These are phyloP conservation scores for Phymastichus coffea DNA, from an alignment of 1,140 invertebrate genomes.

Conservation along the genomic window DNA sequence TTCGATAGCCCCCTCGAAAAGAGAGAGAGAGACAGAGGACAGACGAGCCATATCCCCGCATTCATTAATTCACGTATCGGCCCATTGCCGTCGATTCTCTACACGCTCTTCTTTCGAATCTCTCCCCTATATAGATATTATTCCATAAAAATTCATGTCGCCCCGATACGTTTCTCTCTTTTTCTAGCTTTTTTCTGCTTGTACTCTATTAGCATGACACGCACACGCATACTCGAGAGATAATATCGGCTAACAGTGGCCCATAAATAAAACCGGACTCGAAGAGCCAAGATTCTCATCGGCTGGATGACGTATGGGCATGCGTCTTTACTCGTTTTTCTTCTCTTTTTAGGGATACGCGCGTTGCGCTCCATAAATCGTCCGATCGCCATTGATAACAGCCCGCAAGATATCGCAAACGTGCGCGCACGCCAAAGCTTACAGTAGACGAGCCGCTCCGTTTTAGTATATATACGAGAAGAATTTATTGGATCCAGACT, in stretches of 20 bases:
- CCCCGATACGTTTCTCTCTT: background rate
- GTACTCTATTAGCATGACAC: constrained; percentile 28
- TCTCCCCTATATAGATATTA: constrained; percentile 1
- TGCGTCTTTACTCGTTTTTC: constrained; percentile 31
- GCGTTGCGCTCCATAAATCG: constrained; percentile 45
- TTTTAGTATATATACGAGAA: constrained; percentile 48
- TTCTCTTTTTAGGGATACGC: constrained; percentile 32
- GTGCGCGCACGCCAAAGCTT: background rate
- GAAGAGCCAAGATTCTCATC: constrained; percentile 28
- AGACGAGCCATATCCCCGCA: background rate
- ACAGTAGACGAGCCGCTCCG: constrained; percentile 32
- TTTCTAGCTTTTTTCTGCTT: background rate
- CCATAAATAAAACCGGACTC: constrained; percentile 23
- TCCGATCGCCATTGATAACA: constrained; percentile 52
- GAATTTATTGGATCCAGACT: constrained; percentile 44
- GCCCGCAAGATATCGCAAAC: constrained; percentile 43
- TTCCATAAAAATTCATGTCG: constrained; percentile 27
- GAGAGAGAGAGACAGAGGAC: background rate
- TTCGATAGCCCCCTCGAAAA: too few species aligned
- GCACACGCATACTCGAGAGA: constrained; percentile 24
- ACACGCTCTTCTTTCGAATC: background rate
- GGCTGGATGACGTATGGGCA: constrained; percentile 28
- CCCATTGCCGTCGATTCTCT: background rate
- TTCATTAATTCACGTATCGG: constrained; percentile 4
- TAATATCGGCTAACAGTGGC: constrained; percentile 16